These are phyloP conservation scores for Lithophane semibrunnea DNA, from an alignment of 2,888 invertebrate species.

Conservation along the genomic window DNA sequence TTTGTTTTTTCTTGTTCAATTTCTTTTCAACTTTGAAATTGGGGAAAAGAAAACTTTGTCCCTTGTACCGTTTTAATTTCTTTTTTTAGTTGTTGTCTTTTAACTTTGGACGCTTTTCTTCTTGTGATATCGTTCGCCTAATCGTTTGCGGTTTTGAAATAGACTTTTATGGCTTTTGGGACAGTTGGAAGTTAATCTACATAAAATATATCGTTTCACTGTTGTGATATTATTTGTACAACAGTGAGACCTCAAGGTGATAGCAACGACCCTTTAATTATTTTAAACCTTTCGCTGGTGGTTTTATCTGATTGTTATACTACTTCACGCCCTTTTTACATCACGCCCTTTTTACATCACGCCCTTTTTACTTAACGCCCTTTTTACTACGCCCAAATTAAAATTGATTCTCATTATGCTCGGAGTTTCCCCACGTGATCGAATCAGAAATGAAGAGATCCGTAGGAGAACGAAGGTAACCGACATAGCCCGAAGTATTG, in stretches of 20 bases:
- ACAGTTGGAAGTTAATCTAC: background rate
- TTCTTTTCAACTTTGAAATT: slow-evolving; percentile 20
- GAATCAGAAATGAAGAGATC: no score
- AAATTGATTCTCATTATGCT: background rate
- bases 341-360: background rate
- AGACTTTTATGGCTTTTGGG: background rate
- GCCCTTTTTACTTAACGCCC: background rate
- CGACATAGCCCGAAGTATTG: no score
- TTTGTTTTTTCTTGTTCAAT: slow-evolving; percentile 4
- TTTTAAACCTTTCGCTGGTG: background rate
- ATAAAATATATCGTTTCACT: background rate
- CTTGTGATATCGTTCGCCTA: slow-evolving; percentile 15
- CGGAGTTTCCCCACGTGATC: no score
- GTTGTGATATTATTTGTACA: background rate
- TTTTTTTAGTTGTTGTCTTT: slow-evolving; percentile 27
- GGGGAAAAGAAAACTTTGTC: slow-evolving; percentile 25
- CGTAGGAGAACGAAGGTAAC: no score
- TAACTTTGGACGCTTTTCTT: slow-evolving; percentile 4
- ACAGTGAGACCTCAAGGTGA: background rate
- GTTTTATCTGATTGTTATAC: background rate
- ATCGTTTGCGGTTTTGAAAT: slow-evolving; percentile 15
- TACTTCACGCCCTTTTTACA: background rate
- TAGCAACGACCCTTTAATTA: background rate
- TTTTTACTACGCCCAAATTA: no score
- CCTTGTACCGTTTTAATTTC: slow-evolving; percentile 14